These are phyloP conservation scores for Pygocentrus nattereri DNA, from an alignment of 2,797 vertebrate species.

Conservation along the genomic window DNA sequence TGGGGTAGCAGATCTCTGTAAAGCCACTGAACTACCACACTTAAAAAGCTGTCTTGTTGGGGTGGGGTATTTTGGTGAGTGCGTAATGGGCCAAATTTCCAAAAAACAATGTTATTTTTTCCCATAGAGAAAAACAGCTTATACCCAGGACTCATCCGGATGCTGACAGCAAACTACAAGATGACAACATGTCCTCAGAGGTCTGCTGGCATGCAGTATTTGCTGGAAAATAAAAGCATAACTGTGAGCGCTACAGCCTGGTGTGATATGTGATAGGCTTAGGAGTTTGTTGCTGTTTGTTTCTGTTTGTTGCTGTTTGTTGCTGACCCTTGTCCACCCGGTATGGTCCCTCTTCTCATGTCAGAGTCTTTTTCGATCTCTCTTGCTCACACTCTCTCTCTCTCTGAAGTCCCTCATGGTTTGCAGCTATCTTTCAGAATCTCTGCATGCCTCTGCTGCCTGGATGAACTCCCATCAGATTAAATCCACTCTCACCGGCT, in stretches of 20 bases:
- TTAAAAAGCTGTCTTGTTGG: too few relatives aligned
- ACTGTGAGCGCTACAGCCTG: conserved; percentile 12
- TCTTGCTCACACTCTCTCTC: neutral
- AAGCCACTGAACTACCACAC: too few relatives aligned
- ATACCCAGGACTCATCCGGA: neutral
- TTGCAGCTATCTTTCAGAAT: conserved; percentile 70
- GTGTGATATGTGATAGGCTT: conserved; percentile 21
- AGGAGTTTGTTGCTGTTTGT: conserved; percentile 54
- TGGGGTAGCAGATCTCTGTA: too few relatives aligned
- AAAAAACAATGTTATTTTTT: neutral
- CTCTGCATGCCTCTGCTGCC: conserved; percentile 69
- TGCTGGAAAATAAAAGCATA: neutral
- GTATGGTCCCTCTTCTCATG: conserved; percentile 16
- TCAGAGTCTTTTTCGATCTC: conserved; percentile 49
- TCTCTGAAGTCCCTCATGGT: conserved; percentile 61
- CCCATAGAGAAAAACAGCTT: neutral
- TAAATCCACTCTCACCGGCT: conserved; percentile 55
- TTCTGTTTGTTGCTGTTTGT: conserved; percentile 62
- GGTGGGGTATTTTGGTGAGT: too few relatives aligned
- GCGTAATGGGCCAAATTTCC: too few relatives aligned
- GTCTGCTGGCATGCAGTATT: neutral
- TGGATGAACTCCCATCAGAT: conserved; percentile 74
- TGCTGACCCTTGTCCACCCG: conserved; percentile 52
- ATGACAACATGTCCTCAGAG: neutral
- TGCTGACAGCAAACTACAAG: neutral